Conservation (phyloP, 1,140 invertebrate genomes). For the Conus betulinus region DNA sequence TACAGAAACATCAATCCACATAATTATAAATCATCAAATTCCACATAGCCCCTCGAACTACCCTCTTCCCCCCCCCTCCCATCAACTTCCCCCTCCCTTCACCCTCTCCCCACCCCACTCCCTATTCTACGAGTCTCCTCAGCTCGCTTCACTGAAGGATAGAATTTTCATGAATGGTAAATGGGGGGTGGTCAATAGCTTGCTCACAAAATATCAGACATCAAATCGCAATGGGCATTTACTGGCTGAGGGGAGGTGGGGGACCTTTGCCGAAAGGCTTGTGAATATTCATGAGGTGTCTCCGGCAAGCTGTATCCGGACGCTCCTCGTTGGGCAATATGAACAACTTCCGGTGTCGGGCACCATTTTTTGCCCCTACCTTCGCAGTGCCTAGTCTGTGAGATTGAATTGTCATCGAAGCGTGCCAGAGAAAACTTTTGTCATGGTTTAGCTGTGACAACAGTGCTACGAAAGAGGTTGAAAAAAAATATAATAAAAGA, state of each 20-base stretch:
- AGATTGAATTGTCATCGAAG: not conserved
- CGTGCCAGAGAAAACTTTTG: not conserved
- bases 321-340: not conserved
- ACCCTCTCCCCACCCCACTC: no score
- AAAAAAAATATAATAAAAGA: not conserved
- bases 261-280: not conserved
- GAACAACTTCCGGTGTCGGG: not conserved
- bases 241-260: not conserved
- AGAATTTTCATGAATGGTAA: slow-evolving; percentile 6
- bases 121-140: not conserved
- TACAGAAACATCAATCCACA: no score
- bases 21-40: no score
- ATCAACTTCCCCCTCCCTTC: no score
- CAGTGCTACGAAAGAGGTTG: not conserved
- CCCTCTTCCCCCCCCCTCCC: no score
- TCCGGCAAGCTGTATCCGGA: not conserved
- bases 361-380: not conserved
- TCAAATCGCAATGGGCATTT: slow-evolving; percentile 10
- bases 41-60: no score
- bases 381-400: not conserved
- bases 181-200: not conserved
- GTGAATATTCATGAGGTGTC: not conserved
- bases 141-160: not conserved
- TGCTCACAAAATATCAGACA: slow-evolving; percentile 2
- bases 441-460: not conserved